Evolutionary conservation across 37 sponge, comb jelly and placozoan genomes (phyloP).

Genomic region (Eunapius fragilis): DNA sequence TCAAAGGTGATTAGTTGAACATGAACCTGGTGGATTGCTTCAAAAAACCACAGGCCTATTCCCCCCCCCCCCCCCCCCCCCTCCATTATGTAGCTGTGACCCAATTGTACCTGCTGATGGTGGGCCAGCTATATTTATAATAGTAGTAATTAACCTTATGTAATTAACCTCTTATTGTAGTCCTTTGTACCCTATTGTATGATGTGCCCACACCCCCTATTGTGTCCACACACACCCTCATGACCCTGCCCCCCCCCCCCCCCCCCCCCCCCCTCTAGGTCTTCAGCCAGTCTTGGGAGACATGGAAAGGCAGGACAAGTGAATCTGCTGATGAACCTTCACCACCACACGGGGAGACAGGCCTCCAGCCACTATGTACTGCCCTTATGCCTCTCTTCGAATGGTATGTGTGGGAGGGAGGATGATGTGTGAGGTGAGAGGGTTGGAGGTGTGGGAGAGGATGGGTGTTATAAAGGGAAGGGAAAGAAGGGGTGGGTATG

Average conservation of each 20-base stretch:
- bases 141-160: no score
- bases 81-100: no score
- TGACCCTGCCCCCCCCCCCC: neutral
- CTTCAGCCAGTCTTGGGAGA: constrained; percentile 69
- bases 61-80: no score
- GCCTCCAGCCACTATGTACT: constrained; percentile 40
- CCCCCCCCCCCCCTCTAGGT: constrained; percentile 27
- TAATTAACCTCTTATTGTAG: no score
- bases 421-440: neutral
- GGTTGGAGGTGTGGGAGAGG: neutral
- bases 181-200: no score
- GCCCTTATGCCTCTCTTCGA: constrained; percentile 38
- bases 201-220: no score
- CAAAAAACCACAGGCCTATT: no score
- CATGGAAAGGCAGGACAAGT: constrained; percentile 52
- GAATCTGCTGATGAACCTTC: constrained; percentile 10
- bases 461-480: neutral
- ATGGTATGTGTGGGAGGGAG: constrained; percentile 26
- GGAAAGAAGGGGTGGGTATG: no score
- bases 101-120: no score
- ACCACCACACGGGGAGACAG: constrained; percentile 26
- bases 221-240: neutral
- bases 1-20: no score
- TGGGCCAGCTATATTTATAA: no score
- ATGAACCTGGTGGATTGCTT: no score